phyloP scores from a whole-genome alignment of 1,140 invertebrate species.

The Pseudomyrmex dendroicus region DNA sequence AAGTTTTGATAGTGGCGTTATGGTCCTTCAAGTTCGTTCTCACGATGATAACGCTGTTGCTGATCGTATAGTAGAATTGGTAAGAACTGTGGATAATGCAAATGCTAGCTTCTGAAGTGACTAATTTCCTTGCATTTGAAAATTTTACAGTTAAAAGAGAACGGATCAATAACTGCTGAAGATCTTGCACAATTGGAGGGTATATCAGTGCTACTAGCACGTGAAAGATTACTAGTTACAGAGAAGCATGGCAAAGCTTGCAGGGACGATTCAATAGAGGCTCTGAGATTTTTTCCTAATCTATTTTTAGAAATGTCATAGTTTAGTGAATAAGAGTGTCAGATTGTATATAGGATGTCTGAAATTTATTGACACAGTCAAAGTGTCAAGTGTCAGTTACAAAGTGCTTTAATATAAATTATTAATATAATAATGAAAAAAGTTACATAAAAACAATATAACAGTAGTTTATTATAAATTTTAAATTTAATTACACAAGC shows the following conservation, averaged over 20 bases:
- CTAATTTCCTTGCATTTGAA: not conserved
- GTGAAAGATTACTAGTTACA: conserved; percentile 93
- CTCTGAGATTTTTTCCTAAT: conserved; percentile 96
- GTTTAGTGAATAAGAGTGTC: conserved; percentile 66
- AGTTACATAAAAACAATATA: too few species aligned
- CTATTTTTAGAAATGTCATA: conserved; percentile 87
- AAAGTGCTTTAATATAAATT: too few species aligned
- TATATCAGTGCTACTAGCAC: conserved; percentile 95
- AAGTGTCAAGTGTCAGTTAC: too few species aligned
- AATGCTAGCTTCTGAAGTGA: not conserved
- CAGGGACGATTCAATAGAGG: conserved; percentile 97
- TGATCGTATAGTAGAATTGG: conserved; percentile 89
- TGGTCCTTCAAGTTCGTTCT: conserved; percentile 93
- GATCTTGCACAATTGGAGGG: conserved; percentile 93
- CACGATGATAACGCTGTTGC: conserved; percentile 92
- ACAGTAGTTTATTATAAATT: not conserved
- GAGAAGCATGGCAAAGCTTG: conserved; percentile 95
- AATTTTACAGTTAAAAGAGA: conserved; percentile 89
- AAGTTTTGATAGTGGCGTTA: conserved; percentile 95
- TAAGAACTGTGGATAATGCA: conserved; percentile 80
- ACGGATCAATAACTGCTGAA: conserved; percentile 92
- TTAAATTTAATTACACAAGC: conserved; percentile 9
- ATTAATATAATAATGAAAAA: too few species aligned
- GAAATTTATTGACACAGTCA: too few species aligned
- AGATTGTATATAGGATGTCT: not conserved